Base-by-base conservation (phyloP, 2,797 vertebrate genomes). In the Acestrorhynchus altus region DNA sequence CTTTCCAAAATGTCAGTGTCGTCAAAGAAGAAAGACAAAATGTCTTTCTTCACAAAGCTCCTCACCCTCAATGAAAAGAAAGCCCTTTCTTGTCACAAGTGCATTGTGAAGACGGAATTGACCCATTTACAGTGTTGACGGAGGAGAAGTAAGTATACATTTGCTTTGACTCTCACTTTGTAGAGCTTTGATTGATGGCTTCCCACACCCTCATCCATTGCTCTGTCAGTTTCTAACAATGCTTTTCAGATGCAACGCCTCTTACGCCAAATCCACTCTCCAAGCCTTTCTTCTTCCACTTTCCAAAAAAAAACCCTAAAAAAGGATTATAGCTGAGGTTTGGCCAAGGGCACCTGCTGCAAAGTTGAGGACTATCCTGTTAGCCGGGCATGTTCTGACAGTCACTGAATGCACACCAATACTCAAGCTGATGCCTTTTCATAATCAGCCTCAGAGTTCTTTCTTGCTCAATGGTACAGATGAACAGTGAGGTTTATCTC, bases 141-240 rank as follows among this genome's bases (percentile, higher is more conserved):
- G 72, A 52, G 76, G 81, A 52, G 20, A 81, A 78, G 26, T 83
- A 88, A 89, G 86, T 90, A 88, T 85, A 88, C 77, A 84, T 89
- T 90, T 87, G 86, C 86, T 78, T 57, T 74, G 84, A 86, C 81
- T 87, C 85, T 83, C 87, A 35, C 31, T 89, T 84, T 78, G 85
- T 87, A 80, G 81, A 81, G 86, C 86, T 77, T 86, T 91, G 91
- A 93, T 81, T 89, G 92, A 93, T 89, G 90, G 87, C 81, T 86
- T 84, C 81, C 42, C 61, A 88, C 83, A 83, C 85, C 86, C 85
- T 86, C 87, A 87, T 89, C 87, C 85, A 89, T 88, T 90, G 89
- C 86, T 80, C 87, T 89, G 88, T 90, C 91, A 90, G 83, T 86
- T 18, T 46, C 81, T 86, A 81, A 86, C 89, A 91, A 92, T 90